Base-by-base conservation (phyloP, 2,888 invertebrate genomes). In the Athalia rosae region DNA sequence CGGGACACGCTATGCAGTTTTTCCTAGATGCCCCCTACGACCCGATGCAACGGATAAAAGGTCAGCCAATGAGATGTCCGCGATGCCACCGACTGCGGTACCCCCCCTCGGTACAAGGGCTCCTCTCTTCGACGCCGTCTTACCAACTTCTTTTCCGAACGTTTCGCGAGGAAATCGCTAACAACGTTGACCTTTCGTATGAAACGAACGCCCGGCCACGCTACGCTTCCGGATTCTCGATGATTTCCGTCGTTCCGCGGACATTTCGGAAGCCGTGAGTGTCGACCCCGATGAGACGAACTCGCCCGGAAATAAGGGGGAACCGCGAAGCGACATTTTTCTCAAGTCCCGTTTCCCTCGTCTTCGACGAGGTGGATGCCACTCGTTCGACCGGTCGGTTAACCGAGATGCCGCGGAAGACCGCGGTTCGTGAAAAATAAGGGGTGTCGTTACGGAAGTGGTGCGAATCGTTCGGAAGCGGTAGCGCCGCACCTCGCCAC, bases 31-130 rank as follows among this genome's bases (percentile, higher is more conserved):
- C 53, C n/a, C n/a, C n/a, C 53, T 48, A 53, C 50, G 48, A 45
- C 13, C 48, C 63, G 63, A 63, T 66, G 15, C 67, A 67, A 53
- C 67, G 50, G 67, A 67, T 67, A 53, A 67, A 67, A 67, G 67
- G 67, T 67, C 53, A 53, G 67, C 67, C 67, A 67, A 67, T 67
- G 9, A 47, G 45, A 47, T 64, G 15, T 64, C 28, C 64, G 64
- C 4, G 7, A n/a, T 47, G 13, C 2, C 7, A 47, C 47, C 13
- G 47, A 50, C 67, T 53, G 41, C 50, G 50, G 66, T 67, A 9
- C 15, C n/a, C n/a, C n/a, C n/a, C n/a, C n/a, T n/a, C 47, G 47
- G 47, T 15, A 9, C 66, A 9, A 11, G 50, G 11, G 50, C 8
- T 50, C 50, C 7, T 7, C 50, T 7, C 8, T 11, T 9, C 50